These are phyloP conservation scores for Malurus alboscapulatus DNA, from an alignment of 2,113 vertebrate species.

Conservation along the genomic window DNA sequence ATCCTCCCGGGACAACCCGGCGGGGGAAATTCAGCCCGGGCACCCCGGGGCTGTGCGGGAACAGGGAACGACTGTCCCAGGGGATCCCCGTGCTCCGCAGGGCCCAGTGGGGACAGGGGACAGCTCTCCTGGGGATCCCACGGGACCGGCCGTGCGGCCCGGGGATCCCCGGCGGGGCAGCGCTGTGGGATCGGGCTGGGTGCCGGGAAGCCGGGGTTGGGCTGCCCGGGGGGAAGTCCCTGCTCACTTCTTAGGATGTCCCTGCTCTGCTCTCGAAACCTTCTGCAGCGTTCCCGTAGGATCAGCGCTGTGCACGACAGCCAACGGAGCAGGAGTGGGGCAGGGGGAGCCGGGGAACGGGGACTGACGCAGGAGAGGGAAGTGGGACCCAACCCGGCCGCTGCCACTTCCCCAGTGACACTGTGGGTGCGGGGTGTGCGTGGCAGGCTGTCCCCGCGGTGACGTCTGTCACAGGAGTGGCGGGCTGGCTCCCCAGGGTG, in stretches of 20 bases:
- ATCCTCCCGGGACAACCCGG: background rate
- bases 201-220: background rate
- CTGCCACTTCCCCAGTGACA: background rate
- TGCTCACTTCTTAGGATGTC: rapidly evolving
- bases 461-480: rapidly evolving
- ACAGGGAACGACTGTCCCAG: background rate
- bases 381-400: rapidly evolving
- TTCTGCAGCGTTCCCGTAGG: background rate
- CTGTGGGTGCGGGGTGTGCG: rapidly evolving
- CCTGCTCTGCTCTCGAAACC: rapidly evolving
- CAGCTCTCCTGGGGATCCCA: background rate
- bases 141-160: rapidly evolving
- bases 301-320: background rate
- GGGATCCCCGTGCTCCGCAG: background rate
- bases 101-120: background rate
- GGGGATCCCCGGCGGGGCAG: background rate
- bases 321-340: rapidly evolving
- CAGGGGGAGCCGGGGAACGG: background rate
- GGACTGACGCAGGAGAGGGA: rapidly evolving
- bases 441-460: rapidly evolving
- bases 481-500: rapidly evolving
- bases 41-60: background rate
- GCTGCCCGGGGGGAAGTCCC: background rate
- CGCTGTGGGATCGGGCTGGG: rapidly evolving
- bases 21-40: background rate